Evolutionary conservation across 1,140 invertebrate species (phyloP).

Genomic region (Eurosta solidaginis): DNA sequence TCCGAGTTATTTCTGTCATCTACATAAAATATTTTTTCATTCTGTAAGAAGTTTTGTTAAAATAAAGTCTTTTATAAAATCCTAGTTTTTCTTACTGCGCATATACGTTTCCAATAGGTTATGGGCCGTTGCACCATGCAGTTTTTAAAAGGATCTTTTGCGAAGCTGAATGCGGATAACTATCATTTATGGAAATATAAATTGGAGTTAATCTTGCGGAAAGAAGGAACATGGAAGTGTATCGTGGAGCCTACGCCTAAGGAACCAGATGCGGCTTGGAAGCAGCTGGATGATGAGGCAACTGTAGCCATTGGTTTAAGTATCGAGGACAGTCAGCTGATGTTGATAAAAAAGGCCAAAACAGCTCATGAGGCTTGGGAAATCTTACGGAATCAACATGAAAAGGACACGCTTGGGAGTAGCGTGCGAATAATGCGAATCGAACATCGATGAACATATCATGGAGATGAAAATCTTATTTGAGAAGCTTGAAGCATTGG

Average conservation of each 20-base stretch:
- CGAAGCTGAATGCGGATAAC: conserved; percentile 28
- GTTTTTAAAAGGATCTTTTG: conserved; percentile 9
- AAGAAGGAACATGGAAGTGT: conserved; percentile 29
- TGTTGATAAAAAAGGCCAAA: conserved; percentile 29
- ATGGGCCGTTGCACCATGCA: conserved; percentile 22
- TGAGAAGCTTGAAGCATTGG: conserved; percentile 37
- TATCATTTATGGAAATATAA: conserved; percentile 31
- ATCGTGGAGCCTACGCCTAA: background rate
- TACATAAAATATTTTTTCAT: too few relatives aligned
- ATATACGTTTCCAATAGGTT: too few relatives aligned
- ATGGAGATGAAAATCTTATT: conserved; percentile 32
- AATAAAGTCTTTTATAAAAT: too few relatives aligned
- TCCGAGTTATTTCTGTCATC: too few relatives aligned
- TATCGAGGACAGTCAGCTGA: conserved; percentile 33
- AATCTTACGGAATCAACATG: conserved; percentile 34
- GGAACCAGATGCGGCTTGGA: too few relatives aligned
- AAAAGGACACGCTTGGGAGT: conserved; percentile 37
- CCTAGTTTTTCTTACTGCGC: too few relatives aligned
- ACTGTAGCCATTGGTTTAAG: conserved; percentile 32
- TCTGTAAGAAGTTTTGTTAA: too few relatives aligned
- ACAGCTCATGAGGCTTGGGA: conserved; percentile 36
- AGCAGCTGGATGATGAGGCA: conserved; percentile 25
- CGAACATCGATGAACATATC: conserved; percentile 40
- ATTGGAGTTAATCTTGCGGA: conserved; percentile 27
- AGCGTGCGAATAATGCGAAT: conserved; percentile 34